Evolutionary conservation across 2,888 invertebrate genomes (phyloP), one percentile per base, ranked within the genome.

Genomic region (Danaus chrysippus): DNA sequence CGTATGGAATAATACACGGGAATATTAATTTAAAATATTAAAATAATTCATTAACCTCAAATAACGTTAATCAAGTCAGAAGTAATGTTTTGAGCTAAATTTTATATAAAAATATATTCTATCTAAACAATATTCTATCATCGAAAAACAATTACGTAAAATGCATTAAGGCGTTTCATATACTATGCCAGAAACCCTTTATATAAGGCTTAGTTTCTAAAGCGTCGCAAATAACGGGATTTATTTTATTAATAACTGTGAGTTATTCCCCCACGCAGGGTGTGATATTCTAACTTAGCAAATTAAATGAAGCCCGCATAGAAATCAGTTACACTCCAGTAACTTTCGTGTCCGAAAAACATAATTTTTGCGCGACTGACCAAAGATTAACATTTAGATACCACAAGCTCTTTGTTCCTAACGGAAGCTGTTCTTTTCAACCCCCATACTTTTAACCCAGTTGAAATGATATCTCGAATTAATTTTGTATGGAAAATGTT

Each of bases 341-440:
- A 76, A 80, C 72, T 83, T 78, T 77, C 63, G 72, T 75, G 86
- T 83, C 89, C 90, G 87, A 89, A 90, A 91, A 88, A 87, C 90
- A 90, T 91, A 90, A 90, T 90, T 91, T 90, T 91, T 91, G 90
- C 85, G 81, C 84, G 84, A 88, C 80, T 87, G 87, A 85, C 89
- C 90, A 89, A 89, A 90, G 90, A 90, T 90, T 82, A 83, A 83
- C 87, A 86, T 90, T 90, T 83, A 88, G 90, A 90, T 90, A 88
- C 87, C 85, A 68, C 86, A 83, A 73, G 73, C 79, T 83, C 80
- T 83, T 87, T 89, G 86, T 87, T 71, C 74, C 56, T 66, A 71
- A 75, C 82, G 86, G 87, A 84, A 79, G 75, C 77, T 73, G 76
- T 78, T 81, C 81, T 81, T 73, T 69, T 80, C 68, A 71, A 76